Evolutionary conservation across 2,888 invertebrate species (phyloP).

Genomic region (Leptinotarsa tumamoca): DNA sequence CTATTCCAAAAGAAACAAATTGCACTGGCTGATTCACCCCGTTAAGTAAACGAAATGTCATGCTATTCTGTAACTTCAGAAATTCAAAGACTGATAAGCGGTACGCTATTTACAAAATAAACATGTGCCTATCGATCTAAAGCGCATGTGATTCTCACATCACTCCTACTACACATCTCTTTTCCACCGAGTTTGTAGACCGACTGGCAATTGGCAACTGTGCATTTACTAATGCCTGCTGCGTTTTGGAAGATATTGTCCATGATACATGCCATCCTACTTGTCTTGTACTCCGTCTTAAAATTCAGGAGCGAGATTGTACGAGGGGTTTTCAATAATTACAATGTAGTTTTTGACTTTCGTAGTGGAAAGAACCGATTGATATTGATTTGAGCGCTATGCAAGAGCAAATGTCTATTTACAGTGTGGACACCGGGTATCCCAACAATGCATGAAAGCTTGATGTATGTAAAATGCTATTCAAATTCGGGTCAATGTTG

Average conservation of each 20-base stretch:
- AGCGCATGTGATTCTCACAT: constrained; percentile 30
- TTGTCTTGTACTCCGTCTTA: not conserved
- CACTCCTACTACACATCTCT: constrained; percentile 26
- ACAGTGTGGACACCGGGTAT: no score
- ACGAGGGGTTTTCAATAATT: constrained; percentile 23
- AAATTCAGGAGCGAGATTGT: not conserved
- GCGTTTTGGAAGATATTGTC: not conserved
- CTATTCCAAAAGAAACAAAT: constrained; percentile 14
- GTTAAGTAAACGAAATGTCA: constrained; percentile 14
- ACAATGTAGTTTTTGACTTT: not conserved
- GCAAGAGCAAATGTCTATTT: no score
- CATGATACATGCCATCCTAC: constrained; percentile 4
- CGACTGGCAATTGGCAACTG: constrained; percentile 22
- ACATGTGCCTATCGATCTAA: constrained; percentile 33
- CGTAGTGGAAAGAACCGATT: not conserved
- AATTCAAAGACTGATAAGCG: constrained; percentile 3
- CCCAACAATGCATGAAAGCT: no score
- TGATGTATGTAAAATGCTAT: no score
- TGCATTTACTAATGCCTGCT: not conserved
- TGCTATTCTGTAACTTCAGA: constrained; percentile 14
- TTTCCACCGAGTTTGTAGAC: constrained; percentile 6
- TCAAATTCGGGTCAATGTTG: no score
- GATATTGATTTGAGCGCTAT: no score
- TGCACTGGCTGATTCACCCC: constrained; percentile 22
- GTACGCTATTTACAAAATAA: constrained; percentile 23